Percentiles rank a stretch among this genome's conserved stretches.
Evolutionary conservation across 2,797 vertebrate species (phyloP).

Genomic region (Lepilemur septentrionalis): DNA sequence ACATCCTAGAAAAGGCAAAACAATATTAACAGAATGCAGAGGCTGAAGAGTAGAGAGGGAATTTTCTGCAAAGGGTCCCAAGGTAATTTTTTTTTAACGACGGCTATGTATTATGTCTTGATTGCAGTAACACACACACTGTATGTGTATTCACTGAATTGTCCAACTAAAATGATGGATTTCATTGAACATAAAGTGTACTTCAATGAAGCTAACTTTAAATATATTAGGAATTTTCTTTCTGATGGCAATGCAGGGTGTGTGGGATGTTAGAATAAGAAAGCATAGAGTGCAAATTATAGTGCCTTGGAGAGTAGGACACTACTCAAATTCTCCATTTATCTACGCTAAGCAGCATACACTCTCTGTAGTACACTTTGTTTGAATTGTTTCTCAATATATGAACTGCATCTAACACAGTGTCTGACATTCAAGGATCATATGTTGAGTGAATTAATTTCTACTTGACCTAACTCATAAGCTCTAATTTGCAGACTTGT

Average conservation of each 20-base stretch:
- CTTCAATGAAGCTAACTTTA: not conserved
- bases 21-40: not conserved
- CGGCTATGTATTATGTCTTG: not conserved
- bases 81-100: not conserved
- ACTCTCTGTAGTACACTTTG: not conserved
- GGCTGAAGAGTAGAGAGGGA: accelerated
- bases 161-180: not conserved
- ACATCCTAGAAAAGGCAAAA: not conserved
- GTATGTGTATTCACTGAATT: not conserved
- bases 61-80: not conserved
- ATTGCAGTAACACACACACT: not conserved
- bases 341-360: not conserved
- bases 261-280: not conserved
- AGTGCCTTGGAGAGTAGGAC: not conserved
- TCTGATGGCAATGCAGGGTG: not conserved
- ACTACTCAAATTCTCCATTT: not conserved
- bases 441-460: not conserved
- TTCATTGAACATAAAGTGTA: not conserved
- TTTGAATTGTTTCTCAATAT: not conserved
- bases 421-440: not conserved
- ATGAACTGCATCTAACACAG: not conserved
- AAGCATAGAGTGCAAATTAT: not conserved
- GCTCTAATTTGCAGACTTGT: not conserved
- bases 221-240: not conserved
- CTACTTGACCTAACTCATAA: not conserved